Percentiles rank a stretch among this genome's conserved stretches.
Conservation (phyloP, 2,888 invertebrate species). For the Panzeria rudis region DNA sequence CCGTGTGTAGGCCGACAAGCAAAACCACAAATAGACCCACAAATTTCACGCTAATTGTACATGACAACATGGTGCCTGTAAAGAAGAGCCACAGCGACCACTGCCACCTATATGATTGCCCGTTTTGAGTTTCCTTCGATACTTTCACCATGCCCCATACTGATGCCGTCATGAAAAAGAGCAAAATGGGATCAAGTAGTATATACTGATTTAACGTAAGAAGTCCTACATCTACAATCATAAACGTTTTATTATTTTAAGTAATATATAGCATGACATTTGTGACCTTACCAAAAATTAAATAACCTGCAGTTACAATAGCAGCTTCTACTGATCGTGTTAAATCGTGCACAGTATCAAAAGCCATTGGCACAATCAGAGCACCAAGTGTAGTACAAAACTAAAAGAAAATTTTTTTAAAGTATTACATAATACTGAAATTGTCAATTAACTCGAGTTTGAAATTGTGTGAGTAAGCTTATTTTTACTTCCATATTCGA, state of each 20-base stretch:
- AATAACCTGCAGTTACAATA: slow-evolving; percentile 90
- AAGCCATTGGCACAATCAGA: slow-evolving; percentile 92
- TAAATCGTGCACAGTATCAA: slow-evolving; percentile 94
- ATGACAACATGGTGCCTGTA: slow-evolving; percentile 93
- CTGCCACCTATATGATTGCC: slow-evolving; percentile 86
- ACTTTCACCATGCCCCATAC: slow-evolving; percentile 91
- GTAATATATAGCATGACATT: slow-evolving; percentile 53
- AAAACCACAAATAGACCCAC: slow-evolving; percentile 96
- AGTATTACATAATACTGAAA: no score
- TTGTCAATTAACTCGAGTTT: no score
- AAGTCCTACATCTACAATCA: slow-evolving; percentile 92
- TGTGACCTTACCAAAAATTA: slow-evolving; percentile 91
- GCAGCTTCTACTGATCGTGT: slow-evolving; percentile 93
- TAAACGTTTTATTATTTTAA: slow-evolving; percentile 75
- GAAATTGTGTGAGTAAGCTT: no score
- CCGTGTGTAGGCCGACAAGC: slow-evolving; percentile 93
- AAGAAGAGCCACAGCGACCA: slow-evolving; percentile 95
- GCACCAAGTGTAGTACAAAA: slow-evolving; percentile 96
- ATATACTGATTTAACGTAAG: slow-evolving; percentile 96
- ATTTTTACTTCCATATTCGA: no score
- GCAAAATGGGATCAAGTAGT: slow-evolving; percentile 94
- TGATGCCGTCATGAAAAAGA: slow-evolving; percentile 97
- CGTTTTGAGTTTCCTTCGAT: slow-evolving; percentile 84
- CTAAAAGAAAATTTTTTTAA: slow-evolving; percentile 83
- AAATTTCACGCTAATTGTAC: slow-evolving; percentile 97